Base-by-base conservation (phyloP, 2,797 vertebrate genomes). In the Chrysocyon brachyurus region DNA sequence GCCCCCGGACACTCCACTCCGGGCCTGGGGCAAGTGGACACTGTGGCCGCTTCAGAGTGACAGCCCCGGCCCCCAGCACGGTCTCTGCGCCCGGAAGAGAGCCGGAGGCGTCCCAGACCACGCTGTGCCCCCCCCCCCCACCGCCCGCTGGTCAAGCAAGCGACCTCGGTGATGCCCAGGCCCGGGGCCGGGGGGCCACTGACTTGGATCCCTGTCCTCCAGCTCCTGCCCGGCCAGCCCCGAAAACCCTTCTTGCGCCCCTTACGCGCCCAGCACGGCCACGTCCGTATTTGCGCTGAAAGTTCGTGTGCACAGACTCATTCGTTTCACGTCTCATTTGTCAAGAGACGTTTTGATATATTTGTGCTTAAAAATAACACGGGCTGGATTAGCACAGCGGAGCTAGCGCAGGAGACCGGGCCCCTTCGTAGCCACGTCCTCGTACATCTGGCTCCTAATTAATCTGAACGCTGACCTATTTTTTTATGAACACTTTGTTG, bases 281-380 rank as follows among this genome's bases (percentile, higher is more conserved):
- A 79, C 72, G 61, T 54, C 14, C 21, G 5, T 28, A 7, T 85
- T 97, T 96, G 75, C 73, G 95, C 90, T 61, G 84, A 81, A 96
- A 94, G 63, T 96, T 63, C 90, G 46, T 85, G 82, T 88, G 92
- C 78, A 81, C 91, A 95, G 83, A 26, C 77, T 91, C 89, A 89
- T 92, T 97, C 52, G 21, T 91, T 97, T 96, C 96, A 96, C 81
- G 9, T 77, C 91, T 93, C 96, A 90, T 88, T 97, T 94, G 61
- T 96, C 85, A 79, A 86, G 84, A 97, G 93, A 91, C 63, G 49
- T 81, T 93, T 83, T 96, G 83, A 72, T 54, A 72, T 54, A 87
- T 89, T 96, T 93, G 31, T 68, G 92, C 75, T 92, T 87, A 78
- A 96, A 98, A 97, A 73, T 87, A 83, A 82, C 79, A 19, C 2